Evolutionary conservation across 2,113 vertebrate genomes (phyloP), one percentile per base, ranked within the genome.

Genomic region (Pongo pygmaeus): DNA sequence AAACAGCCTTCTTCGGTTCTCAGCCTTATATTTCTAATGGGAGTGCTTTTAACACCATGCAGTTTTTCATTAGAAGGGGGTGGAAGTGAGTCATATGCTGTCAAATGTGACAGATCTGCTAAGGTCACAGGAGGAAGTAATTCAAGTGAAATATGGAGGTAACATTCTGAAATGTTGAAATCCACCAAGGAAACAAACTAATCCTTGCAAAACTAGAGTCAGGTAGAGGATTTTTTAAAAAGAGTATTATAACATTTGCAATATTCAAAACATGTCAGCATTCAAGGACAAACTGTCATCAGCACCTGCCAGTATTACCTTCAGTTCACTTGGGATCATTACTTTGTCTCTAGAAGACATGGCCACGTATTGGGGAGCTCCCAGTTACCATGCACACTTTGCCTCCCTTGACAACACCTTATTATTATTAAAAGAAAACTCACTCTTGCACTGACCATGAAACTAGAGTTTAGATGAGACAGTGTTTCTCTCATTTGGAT

Each of bases 181-280:
- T 97, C 94, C 97, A 96, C 96, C 97, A 96, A 97, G 80, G 97
- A 98, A 98, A 98, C 81, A 93, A 97, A 95, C 79, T 91, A 89
- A 69, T 22, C 7, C 32, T 30, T n/a, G 50, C 61, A 72, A 92
- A 89, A 69, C 25, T 64, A 96, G 93, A 98, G 91, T 93, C 80
- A 96, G 96, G 94, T 75, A 96, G 43, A 90, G 32, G 91, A 70
- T 97, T 89, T 92, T 89, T 86, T 50, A 9, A 46, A 57, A 59
- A 64, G 50, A 93, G 93, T 91, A 97, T 61, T 40, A 52, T 46
- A 17, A 64, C 23, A 84, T 55, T 2, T 27, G 88, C 67, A 96
- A 94, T 79, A 95, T 77, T 27, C 30, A 70, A 95, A 80, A 93
- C 22, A 79, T 87, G 89, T 93, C 96, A 94, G 59, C 75, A 84